Evolutionary conservation across 2,797 vertebrate genomes (phyloP).

Genomic region (Meda fulgida): DNA sequence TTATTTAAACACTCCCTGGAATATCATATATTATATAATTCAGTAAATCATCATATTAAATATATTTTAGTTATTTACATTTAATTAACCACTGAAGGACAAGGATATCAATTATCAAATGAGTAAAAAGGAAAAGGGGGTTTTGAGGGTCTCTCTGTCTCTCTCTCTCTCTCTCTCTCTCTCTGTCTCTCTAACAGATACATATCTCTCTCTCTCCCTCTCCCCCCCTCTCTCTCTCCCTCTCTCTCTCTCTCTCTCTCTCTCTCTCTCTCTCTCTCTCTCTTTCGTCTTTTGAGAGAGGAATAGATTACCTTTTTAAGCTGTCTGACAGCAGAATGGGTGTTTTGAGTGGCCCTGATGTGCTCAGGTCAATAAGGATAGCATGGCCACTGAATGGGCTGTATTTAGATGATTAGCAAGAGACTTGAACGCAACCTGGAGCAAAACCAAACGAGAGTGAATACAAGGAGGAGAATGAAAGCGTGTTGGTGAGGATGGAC

Average conservation of each 20-base stretch:
- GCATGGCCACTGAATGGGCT: constrained; percentile 44
- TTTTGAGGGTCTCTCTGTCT: not conserved
- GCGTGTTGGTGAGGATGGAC: not conserved
- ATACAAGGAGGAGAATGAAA: constrained; percentile 15
- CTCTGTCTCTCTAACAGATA: constrained; percentile 2
- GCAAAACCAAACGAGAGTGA: not conserved
- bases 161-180: no score
- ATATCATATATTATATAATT: not conserved
- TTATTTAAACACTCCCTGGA: not conserved
- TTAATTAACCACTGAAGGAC: not conserved
- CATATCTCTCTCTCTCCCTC: no score
- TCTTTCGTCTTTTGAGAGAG: constrained; percentile 13
- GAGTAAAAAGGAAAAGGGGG: not conserved
- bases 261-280: not conserved
- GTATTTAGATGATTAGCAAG: constrained; percentile 51
- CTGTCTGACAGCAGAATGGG: constrained; percentile 1
- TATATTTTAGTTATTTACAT: no score
- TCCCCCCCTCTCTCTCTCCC: not conserved
- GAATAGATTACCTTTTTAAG: constrained; percentile 38
- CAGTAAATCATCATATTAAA: not conserved
- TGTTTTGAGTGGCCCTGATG: constrained; percentile 26
- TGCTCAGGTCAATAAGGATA: constrained; percentile 49
- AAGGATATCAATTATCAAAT: constrained; percentile 19
- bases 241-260: not conserved
- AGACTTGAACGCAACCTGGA: constrained; percentile 20